These are phyloP conservation scores for Microctonus hyperodae DNA, from an alignment of 2,888 invertebrate genomes.

Conservation along the genomic window DNA sequence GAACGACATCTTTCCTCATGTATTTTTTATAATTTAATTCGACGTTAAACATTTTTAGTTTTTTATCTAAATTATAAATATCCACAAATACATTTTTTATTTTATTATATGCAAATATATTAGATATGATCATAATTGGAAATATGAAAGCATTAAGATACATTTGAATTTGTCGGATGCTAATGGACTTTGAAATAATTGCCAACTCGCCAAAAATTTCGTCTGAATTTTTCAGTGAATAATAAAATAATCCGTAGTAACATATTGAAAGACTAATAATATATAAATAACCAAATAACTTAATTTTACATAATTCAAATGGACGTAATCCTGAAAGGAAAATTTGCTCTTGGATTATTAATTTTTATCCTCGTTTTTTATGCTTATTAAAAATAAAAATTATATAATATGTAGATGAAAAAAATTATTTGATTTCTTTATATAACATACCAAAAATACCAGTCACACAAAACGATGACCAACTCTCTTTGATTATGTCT, in stretches of 20 bases:
- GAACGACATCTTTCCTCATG: slow-evolving; percentile 27
- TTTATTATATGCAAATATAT: slow-evolving; percentile 8
- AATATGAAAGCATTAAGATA: slow-evolving; percentile 28
- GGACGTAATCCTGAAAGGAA: slow-evolving; percentile 36
- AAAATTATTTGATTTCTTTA: slow-evolving; percentile 8
- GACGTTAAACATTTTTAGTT: slow-evolving; percentile 34
- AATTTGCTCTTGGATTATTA: neutral
- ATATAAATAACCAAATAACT: slow-evolving; percentile 35
- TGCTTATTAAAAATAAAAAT: neutral
- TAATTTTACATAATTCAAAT: slow-evolving; percentile 25
- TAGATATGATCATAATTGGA: slow-evolving; percentile 28
- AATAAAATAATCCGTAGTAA: slow-evolving; percentile 26
- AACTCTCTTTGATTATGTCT: slow-evolving; percentile 35
- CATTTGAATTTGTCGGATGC: slow-evolving; percentile 15
- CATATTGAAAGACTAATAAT: slow-evolving; percentile 21
- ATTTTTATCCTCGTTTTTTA: neutral
- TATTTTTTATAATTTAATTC: slow-evolving; percentile 29
- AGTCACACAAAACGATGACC: slow-evolving; percentile 35
- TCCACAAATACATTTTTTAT: slow-evolving; percentile 16
- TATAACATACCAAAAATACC: slow-evolving; percentile 35
- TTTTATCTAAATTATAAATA: slow-evolving; percentile 33
- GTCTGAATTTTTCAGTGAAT: slow-evolving; percentile 18
- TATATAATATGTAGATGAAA: slow-evolving; percentile 14
- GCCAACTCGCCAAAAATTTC: slow-evolving; percentile 24
- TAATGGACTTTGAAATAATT: slow-evolving; percentile 20